Evolutionary conservation across 2,113 vertebrate genomes (phyloP).

Genomic region (Syrmaticus mikado): DNA sequence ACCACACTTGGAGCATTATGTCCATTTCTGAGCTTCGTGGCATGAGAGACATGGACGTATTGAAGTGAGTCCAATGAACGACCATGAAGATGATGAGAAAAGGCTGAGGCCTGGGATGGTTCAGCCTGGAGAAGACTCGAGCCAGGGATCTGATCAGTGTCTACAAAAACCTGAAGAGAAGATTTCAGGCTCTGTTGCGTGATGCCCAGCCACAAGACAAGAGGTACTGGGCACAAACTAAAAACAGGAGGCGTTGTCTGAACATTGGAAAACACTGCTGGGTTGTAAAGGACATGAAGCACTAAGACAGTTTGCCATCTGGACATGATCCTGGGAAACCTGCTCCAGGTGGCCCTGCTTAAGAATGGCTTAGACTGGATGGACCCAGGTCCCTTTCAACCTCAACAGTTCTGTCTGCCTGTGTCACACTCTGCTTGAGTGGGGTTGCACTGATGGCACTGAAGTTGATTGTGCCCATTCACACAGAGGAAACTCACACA

Average conservation of each 20-base stretch:
- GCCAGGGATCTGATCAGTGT: not conserved
- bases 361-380: not conserved
- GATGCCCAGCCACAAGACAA: not conserved
- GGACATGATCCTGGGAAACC: not conserved
- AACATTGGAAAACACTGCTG: not conserved
- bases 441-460: not conserved
- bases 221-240: not conserved
- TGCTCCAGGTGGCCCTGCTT: not conserved
- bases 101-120: not conserved
- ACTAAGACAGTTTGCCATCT: not conserved
- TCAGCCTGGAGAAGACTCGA: not conserved
- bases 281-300: not conserved
- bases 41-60: not conserved
- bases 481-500: not conserved
- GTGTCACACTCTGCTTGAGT: rapidly evolving
- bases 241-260: not conserved
- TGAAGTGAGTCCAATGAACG: not conserved
- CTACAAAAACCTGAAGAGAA: not conserved
- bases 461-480: not conserved
- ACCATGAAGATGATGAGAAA: not conserved
- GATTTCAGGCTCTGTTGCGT: not conserved
- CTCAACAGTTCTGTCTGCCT: not conserved
- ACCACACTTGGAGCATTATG: not conserved
- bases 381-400: not conserved
- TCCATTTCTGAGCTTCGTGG: not conserved